Base-by-base conservation (phyloP, 2,113 vertebrate genomes). In the Psophia crepitans region DNA sequence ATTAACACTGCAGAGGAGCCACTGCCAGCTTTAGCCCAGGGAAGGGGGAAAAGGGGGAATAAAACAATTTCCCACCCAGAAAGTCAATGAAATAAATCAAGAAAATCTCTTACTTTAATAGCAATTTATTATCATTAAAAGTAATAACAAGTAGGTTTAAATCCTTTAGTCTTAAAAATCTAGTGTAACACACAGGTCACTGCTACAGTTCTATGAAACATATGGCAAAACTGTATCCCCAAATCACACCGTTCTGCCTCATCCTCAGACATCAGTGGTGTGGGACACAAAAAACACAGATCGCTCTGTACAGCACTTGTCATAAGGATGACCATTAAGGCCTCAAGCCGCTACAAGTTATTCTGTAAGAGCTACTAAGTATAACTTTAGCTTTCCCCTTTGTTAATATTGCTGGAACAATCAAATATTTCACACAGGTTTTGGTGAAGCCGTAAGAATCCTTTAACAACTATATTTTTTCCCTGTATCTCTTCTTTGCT, bases 71-170 rank as follows among this genome's bases (percentile, higher is more conserved):
- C 46, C 51, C 7, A 87, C 4, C 10, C 32, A 74, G 28, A 66
- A 41, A 54, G 28, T 28, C 22, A 69, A 21, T 30, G 65, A 84
- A 83, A 74, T 10, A 63, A 73, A 84, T 46, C 35, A 86, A 60
- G 28, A 77, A 1, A 63, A 30, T 69, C 20, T 83, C 41, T 94
- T 49, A 68, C 41, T 93, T 91, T 75, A 96, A 85, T 69, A 94
- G 77, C 77, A 90, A 69, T 97, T 97, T 97, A 97, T 97, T 97
- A 74, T 91, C 24, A 57, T 89, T 93, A 96, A 89, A 95, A 96
- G 84, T 95, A 95, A 94, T 53, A 94, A 77, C 69, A 92, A 84
- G 39, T 82, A 76, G 9, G 46, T 94, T 96, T 87, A 90, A 95
- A 93, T 91, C 30, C 12, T 74, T 96, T 84, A 86, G 43, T 93